Conservation (phyloP, 2,888 invertebrate species). For the Vanessa cardui region DNA sequence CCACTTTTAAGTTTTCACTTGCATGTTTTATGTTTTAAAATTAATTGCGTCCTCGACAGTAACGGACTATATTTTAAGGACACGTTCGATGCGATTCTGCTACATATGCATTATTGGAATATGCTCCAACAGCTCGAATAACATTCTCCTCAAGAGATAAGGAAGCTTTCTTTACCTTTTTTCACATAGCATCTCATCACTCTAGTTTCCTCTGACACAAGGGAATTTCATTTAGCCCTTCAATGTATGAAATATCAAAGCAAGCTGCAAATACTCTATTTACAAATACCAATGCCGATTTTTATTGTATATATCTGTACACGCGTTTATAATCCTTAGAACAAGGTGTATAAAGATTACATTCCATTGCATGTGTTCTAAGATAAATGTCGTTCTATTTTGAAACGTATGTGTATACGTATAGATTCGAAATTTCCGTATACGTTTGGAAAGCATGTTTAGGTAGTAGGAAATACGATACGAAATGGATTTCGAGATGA, state of each 20-base stretch:
- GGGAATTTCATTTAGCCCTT: neutral
- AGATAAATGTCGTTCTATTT: neutral
- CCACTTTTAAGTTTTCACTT: no score
- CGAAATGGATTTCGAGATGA: conserved; percentile 51
- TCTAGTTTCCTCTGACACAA: no score
- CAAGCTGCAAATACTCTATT: conserved; percentile 7
- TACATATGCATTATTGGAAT: no score
- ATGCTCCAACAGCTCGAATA: no score
- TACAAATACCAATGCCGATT: neutral
- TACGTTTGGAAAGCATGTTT: conserved; percentile 9
- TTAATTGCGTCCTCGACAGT: no score
- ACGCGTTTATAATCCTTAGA: neutral
- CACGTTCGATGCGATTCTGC: no score
- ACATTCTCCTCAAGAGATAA: no score
- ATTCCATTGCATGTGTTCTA: neutral
- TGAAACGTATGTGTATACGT: neutral
- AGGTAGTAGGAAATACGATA: conserved; percentile 45
- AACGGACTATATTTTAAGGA: no score
- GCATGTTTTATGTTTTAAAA: no score
- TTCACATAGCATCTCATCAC: no score
- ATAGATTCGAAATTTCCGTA: conserved; percentile 28
- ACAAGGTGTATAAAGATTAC: neutral
- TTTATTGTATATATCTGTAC: neutral
- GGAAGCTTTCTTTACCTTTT: no score
- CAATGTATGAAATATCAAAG: neutral